Evolutionary conservation across 1,140 invertebrate species (phyloP).

Genomic region (Euglossa dilemma): DNA sequence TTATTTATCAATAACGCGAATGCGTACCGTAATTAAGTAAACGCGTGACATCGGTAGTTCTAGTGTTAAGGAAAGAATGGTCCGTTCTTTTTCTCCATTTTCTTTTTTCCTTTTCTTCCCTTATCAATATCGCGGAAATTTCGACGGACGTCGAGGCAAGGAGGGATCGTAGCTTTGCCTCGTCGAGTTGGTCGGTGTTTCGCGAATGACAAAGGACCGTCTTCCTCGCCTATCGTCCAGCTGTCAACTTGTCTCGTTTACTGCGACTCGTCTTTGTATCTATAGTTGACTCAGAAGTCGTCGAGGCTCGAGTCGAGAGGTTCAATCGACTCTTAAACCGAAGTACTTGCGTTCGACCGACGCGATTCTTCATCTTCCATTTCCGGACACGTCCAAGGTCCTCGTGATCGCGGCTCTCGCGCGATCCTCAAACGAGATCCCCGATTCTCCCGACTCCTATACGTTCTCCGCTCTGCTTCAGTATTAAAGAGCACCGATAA

Average conservation of each 20-base stretch:
- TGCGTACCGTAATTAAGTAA: too few species aligned
- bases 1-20: too few species aligned
- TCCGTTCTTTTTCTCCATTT: background rate
- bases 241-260: background rate
- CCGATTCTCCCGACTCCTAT: background rate
- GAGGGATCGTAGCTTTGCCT: background rate
- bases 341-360: background rate
- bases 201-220: background rate
- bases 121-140: too few species aligned
- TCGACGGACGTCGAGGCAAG: too few species aligned
- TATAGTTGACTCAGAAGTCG: background rate
- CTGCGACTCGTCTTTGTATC: background rate
- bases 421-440: background rate
- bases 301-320: background rate
- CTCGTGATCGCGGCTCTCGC: too few species aligned
- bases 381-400: background rate
- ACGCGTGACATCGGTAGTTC: too few species aligned
- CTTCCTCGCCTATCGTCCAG: too few species aligned
- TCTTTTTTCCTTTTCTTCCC: too few species aligned
- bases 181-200: too few species aligned
- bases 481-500: background rate
- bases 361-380: background rate
- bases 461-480: background rate
- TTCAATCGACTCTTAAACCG: constrained; percentile 7
- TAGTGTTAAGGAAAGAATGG: background rate